Conservation (phyloP, 2,113 vertebrate species). For the Lontra canadensis region DNA sequence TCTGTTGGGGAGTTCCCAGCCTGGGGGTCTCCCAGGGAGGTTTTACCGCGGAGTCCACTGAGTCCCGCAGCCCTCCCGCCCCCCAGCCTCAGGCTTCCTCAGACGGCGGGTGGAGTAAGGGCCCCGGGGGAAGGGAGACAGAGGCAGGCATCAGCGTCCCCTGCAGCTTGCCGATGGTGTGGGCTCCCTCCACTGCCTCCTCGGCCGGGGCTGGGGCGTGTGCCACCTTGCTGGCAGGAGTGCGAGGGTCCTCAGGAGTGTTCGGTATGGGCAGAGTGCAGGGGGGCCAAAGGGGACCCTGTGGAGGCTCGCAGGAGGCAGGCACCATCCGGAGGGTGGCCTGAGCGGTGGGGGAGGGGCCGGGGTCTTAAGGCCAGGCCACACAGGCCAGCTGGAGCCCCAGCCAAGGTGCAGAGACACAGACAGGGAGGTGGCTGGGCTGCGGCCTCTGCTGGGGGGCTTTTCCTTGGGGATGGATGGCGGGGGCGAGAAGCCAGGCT, state of each 20-base stretch:
- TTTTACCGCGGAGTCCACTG: background rate
- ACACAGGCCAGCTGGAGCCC: accelerated
- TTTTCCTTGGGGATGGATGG: no score
- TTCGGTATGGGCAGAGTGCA: accelerated
- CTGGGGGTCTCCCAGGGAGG: background rate
- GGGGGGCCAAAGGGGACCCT: accelerated
- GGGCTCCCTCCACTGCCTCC: background rate
- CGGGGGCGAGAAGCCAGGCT: accelerated
- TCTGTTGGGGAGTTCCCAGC: accelerated
- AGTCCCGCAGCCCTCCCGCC: accelerated
- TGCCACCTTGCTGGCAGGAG: background rate
- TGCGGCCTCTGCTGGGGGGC: background rate
- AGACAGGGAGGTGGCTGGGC: background rate
- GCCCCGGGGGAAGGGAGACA: accelerated
- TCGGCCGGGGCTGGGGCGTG: no score
- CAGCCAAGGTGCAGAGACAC: accelerated
- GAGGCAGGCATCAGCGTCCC: accelerated
- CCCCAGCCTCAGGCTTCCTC: background rate
- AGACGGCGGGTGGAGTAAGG: accelerated
- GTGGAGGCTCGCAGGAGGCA: background rate
- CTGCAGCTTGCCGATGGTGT: accelerated
- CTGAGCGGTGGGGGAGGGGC: background rate
- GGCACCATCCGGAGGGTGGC: background rate
- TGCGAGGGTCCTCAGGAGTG: accelerated
- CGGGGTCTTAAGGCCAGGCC: background rate